Evolutionary conservation across 2,797 vertebrate species (phyloP).

Genomic region (Leuciscus waleckii): DNA sequence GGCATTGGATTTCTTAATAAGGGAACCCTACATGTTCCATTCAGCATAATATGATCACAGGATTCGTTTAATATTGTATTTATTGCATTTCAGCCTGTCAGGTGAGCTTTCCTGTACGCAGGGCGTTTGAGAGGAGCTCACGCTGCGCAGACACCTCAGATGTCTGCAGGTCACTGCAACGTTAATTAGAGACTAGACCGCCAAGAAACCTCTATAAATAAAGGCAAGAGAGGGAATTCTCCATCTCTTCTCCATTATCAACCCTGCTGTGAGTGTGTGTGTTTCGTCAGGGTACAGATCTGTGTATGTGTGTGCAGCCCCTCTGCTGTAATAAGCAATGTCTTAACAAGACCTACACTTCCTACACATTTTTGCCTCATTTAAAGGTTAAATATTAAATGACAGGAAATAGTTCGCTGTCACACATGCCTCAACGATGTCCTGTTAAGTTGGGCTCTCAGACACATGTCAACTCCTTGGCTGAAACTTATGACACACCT

Average conservation of each 20-base stretch:
- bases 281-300: not conserved
- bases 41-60: not conserved
- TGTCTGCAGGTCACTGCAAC: slow-evolving; percentile 69
- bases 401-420: not conserved
- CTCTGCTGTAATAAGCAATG: slow-evolving; percentile 37
- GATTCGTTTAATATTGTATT: not conserved
- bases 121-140: slow-evolving; percentile 5
- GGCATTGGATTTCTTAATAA: not conserved
- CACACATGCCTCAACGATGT: not conserved
- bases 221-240: slow-evolving; percentile 33
- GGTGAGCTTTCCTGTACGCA: not conserved
- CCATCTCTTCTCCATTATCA: slow-evolving; percentile 55
- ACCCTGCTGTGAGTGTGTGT: slow-evolving; percentile 21
- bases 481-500: slow-evolving; percentile 3
- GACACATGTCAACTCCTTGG: not conserved
- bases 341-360: slow-evolving; percentile 41
- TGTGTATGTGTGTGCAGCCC: slow-evolving; percentile 20
- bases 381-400: slow-evolving; percentile 6
- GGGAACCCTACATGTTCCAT: not conserved
- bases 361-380: slow-evolving; percentile 37
- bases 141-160: slow-evolving; percentile 54
- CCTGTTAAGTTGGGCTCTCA: not conserved
- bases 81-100: not conserved
- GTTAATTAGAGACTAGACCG: slow-evolving; percentile 72
- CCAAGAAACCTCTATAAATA: slow-evolving; percentile 34